phyloP scores from a whole-genome alignment of 2,797 vertebrate genomes.

The Hafferia zeledoni region DNA sequence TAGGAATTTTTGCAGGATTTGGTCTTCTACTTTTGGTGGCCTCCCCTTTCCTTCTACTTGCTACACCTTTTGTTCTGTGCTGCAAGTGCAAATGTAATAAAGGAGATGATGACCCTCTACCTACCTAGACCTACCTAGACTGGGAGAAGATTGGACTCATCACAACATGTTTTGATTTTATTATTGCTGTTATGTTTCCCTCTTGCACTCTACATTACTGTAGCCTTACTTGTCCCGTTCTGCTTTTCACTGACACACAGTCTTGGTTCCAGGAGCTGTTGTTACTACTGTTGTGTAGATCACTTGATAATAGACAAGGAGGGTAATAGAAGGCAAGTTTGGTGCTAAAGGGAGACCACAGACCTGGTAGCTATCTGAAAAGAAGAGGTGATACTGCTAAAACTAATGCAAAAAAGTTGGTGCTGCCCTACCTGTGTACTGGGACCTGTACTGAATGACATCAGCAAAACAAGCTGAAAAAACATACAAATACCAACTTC shows the following conservation, averaged over 20 bases:
- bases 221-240: constrained; percentile 73
- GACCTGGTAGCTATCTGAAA: background rate
- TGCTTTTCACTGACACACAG: constrained; percentile 63
- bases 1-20: constrained; percentile 98
- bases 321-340: constrained; percentile 2
- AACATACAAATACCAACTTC: background rate
- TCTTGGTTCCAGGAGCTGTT: constrained; percentile 58
- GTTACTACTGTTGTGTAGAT: background rate
- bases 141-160: background rate
- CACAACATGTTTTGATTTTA: background rate
- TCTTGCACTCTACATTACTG: constrained; percentile 72
- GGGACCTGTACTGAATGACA: background rate
- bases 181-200: constrained; percentile 21
- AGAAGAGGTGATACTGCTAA: background rate
- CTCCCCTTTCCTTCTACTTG: constrained; percentile 95
- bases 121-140: constrained; percentile 94
- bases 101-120: constrained; percentile 95
- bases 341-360: background rate
- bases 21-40: constrained; percentile 95
- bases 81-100: constrained; percentile 99
- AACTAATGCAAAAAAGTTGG: background rate
- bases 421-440: background rate
- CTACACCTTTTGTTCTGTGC: constrained; percentile 96
- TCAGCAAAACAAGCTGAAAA: background rate
- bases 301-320: background rate